These are phyloP conservation scores for Sardinella longiceps DNA, from an alignment of 2,797 vertebrate species.

Conservation along the genomic window DNA sequence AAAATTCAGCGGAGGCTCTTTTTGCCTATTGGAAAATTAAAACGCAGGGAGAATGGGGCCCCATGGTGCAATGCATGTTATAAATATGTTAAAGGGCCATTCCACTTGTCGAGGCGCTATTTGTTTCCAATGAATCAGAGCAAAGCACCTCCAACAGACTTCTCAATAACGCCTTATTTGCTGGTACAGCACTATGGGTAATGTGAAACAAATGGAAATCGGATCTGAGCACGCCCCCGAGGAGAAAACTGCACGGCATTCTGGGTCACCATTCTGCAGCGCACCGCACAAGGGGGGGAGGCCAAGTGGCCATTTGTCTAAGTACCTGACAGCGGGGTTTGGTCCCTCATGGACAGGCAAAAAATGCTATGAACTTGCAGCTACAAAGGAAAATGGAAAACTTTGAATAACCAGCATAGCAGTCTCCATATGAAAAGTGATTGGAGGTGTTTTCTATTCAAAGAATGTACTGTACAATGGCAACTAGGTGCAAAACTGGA, in stretches of 20 bases:
- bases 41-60: conserved; percentile 35
- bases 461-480: background rate
- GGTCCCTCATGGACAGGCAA: background rate
- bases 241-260: background rate
- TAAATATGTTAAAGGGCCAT: conserved; percentile 48
- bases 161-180: conserved; percentile 50
- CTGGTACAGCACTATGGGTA: conserved; percentile 44
- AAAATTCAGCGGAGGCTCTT: conserved; percentile 22
- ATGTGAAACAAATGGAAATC: conserved; percentile 50
- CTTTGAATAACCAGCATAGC: background rate
- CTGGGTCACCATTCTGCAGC: conserved; percentile 18
- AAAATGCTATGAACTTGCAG: background rate
- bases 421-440: background rate
- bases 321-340: conserved; percentile 12
- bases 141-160: conserved; percentile 46
- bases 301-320: conserved; percentile 36
- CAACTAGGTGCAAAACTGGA: too few relatives aligned
- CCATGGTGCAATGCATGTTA: conserved; percentile 31
- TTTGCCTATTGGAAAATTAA: conserved; percentile 38
- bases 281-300: conserved; percentile 29
- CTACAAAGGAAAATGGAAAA: background rate
- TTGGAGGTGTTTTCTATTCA: background rate
- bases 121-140: conserved; percentile 51
- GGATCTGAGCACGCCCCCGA: conserved; percentile 35
- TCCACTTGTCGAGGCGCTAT: conserved; percentile 39